Evolutionary conservation across 2,113 vertebrate genomes (phyloP).

Genomic region (Phyllostomus discolor): DNA sequence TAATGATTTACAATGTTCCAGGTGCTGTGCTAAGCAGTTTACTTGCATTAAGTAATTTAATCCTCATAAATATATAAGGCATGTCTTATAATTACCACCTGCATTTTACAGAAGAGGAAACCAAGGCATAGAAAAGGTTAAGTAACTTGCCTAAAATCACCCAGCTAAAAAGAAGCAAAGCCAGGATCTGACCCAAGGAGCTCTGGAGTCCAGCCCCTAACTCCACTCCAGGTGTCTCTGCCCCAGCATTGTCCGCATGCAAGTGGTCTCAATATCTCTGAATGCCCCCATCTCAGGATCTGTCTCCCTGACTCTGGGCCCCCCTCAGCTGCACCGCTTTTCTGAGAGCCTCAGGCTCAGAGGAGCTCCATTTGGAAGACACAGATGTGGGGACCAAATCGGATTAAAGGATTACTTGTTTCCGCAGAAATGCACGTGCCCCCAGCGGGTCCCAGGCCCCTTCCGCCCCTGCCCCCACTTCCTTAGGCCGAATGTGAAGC

Average conservation of each 20-base stretch:
- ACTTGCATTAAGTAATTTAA: neutral
- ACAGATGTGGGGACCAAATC: slow-evolving; percentile 65
- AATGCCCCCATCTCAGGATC: neutral
- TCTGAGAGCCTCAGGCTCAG: slow-evolving; percentile 23
- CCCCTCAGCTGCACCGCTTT: neutral
- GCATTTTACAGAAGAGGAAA: slow-evolving; percentile 27
- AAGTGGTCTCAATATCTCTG: neutral
- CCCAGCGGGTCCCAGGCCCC: neutral
- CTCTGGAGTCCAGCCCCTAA: neutral
- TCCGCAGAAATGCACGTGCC: slow-evolving; percentile 62
- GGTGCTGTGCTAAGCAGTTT: neutral
- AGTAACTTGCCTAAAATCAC: slow-evolving; percentile 27
- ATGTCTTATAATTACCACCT: neutral
- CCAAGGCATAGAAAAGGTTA: slow-evolving; percentile 5
- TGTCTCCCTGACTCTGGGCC: neutral
- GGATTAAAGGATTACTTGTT: slow-evolving; percentile 83
- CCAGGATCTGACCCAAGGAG: neutral
- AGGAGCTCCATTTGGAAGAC: slow-evolving; percentile 47
- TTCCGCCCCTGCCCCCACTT: neutral
- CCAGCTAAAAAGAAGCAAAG: slow-evolving; percentile 10
- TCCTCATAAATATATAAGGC: neutral
- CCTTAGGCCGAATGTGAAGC: neutral
- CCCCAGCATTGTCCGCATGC: neutral
- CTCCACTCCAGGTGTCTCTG: neutral
- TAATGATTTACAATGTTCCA: neutral